phyloP scores from a whole-genome alignment of 2,797 vertebrate genomes.

The Odontamblyopus rebecca region DNA sequence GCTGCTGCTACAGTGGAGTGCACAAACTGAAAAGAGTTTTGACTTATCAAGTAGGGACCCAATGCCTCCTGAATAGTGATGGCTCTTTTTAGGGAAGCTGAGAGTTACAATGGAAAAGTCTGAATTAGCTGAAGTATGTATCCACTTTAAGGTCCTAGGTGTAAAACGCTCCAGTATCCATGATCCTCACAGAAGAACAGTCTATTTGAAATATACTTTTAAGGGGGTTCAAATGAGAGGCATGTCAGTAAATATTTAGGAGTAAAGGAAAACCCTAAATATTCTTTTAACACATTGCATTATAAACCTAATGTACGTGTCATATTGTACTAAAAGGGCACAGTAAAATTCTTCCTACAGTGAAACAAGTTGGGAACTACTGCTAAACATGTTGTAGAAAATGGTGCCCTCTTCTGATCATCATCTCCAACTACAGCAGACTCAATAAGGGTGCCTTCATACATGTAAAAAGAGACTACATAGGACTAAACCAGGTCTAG shows the following conservation, averaged over 20 bases:
- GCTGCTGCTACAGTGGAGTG: not conserved
- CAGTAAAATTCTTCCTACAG: no score
- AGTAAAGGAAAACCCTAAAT: not conserved
- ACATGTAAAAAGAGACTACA: not conserved
- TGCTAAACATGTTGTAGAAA: constrained; percentile 8
- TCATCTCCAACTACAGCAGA: constrained; percentile 35
- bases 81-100: not conserved
- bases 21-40: constrained; percentile 36
- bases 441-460: not conserved
- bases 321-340: no score
- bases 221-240: not conserved
- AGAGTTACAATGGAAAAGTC: not conserved
- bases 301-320: no score
- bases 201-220: not conserved
- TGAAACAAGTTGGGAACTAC: no score
- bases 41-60: constrained; percentile 6
- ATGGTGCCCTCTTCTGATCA: constrained; percentile 60
- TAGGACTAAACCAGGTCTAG: no score
- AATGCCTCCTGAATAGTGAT: constrained; percentile 21
- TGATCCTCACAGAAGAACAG: not conserved
- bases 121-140: not conserved
- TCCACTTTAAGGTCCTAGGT: not conserved
- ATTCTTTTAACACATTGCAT: not conserved
- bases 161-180: not conserved
- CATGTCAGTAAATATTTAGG: no score